Conservation (phyloP, 2,113 vertebrate genomes). For the Cygnus atratus region DNA sequence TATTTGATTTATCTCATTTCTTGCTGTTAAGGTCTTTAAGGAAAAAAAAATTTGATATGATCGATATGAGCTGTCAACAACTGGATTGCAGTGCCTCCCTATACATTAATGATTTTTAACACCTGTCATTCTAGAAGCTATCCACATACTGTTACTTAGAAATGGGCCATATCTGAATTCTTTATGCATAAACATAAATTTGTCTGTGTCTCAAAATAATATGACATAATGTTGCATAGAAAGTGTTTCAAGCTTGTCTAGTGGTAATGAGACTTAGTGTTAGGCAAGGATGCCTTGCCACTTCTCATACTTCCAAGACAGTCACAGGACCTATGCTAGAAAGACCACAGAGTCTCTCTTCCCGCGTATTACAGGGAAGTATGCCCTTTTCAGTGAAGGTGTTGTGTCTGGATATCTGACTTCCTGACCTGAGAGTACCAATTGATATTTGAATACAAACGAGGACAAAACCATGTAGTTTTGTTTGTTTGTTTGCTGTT, state of each 20-base stretch:
- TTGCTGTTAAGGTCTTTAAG: not conserved
- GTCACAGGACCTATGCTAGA: not conserved
- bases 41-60: not conserved
- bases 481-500: not conserved
- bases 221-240: not conserved
- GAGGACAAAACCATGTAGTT: not conserved
- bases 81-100: not conserved
- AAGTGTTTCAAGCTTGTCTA: not conserved
- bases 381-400: too few species aligned
- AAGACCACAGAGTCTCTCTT: not conserved
- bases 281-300: not conserved
- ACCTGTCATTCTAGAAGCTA: not conserved
- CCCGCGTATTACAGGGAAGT: not conserved
- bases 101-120: not conserved
- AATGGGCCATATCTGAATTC: not conserved
- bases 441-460: not conserved
- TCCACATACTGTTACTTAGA: not conserved
- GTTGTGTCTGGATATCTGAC: not conserved
- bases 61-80: not conserved
- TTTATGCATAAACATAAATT: not conserved
- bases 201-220: not conserved
- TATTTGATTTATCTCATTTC: not conserved
- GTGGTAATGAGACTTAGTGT: not conserved
- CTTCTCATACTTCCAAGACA: not conserved
- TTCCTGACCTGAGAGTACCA: not conserved